These are phyloP conservation scores for Hucho hucho DNA, from an alignment of 2,113 vertebrate genomes.

Conservation along the genomic window DNA sequence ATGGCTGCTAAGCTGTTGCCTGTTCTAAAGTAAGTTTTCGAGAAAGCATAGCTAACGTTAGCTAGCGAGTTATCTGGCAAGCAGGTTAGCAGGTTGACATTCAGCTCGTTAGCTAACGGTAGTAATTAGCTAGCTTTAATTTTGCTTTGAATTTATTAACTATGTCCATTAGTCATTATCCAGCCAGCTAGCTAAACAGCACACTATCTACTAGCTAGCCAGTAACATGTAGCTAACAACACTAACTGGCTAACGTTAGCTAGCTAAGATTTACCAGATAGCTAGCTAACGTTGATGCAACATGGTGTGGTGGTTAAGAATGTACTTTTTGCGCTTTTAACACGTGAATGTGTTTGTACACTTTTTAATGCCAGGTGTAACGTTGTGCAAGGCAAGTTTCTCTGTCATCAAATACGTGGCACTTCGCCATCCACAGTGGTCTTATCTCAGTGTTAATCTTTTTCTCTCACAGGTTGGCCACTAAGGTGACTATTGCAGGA, in stretches of 20 bases:
- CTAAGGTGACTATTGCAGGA: constrained; percentile 87
- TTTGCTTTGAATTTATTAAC: no score
- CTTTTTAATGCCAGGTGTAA: no score
- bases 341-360: not conserved
- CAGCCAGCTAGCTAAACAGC: no score
- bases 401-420: not conserved
- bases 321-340: not conserved
- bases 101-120: constrained; percentile 7
- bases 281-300: no score
- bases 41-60: no score
- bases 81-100: not conserved
- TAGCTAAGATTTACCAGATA: no score
- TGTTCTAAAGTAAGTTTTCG: constrained; percentile 71
- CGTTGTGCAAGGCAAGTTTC: not conserved
- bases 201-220: no score
- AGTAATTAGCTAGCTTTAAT: not conserved
- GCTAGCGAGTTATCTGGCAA: not conserved
- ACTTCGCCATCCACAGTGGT: no score
- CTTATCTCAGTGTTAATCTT: not conserved
- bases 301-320: not conserved
- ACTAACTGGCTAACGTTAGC: no score
- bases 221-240: no score
- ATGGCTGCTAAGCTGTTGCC: constrained; percentile 78
- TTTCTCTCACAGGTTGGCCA: constrained; percentile 74
- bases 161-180: not conserved